Percentiles rank a stretch among this genome's conserved stretches.
These are phyloP conservation scores for Spinus olivaceus DNA, from an alignment of 2,797 vertebrate genomes.

Conservation along the genomic window DNA sequence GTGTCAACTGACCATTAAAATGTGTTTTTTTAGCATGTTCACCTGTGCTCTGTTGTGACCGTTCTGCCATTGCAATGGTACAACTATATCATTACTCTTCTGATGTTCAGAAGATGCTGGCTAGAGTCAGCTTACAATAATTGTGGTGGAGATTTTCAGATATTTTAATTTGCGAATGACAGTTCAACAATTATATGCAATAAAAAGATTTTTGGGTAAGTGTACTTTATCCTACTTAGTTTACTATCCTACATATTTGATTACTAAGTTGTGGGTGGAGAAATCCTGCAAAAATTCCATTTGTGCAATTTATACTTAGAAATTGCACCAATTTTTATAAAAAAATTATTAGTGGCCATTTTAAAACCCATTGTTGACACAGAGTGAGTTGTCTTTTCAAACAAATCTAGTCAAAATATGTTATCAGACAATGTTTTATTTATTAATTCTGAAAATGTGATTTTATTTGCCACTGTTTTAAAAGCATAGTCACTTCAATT, in stretches of 20 bases:
- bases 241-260: neutral
- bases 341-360: neutral
- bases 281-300: neutral
- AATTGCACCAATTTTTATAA: neutral
- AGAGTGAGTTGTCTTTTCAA: neutral
- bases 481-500: neutral
- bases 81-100: neutral
- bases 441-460: neutral
- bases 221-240: neutral
- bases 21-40: neutral
- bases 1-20: neutral
- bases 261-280: neutral
- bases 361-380: neutral
- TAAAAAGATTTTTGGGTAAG: neutral
- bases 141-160: neutral
- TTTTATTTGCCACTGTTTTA: neutral
- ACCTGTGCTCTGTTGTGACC: neutral
- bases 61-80: neutral
- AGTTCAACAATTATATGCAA: neutral
- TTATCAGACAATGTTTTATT: neutral
- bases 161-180: neutral
- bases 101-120: neutral
- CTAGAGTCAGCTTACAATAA: neutral
- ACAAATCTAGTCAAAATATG: neutral
- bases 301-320: neutral